Conservation (phyloP, 2,113 vertebrate genomes). For the Eleginops maclovinus region DNA sequence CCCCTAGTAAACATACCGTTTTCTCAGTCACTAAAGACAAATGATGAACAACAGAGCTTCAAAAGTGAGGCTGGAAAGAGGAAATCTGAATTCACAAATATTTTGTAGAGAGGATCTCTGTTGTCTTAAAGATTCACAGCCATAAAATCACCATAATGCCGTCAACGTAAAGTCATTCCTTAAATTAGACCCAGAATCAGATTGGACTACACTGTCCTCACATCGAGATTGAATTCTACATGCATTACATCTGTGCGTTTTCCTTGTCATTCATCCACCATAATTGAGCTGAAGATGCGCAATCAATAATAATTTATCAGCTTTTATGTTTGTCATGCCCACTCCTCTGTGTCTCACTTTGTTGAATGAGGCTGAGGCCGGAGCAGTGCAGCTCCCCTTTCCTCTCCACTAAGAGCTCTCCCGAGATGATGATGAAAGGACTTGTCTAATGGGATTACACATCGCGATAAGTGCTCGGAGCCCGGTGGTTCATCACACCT, state of each 20-base stretch:
- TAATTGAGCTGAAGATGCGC: conserved; percentile 12
- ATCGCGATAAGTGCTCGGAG: conserved; percentile 71
- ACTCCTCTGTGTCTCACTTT: conserved; percentile 23
- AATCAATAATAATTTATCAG: conserved; percentile 37
- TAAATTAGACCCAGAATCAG: conserved; percentile 16
- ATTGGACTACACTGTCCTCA: conserved; percentile 21
- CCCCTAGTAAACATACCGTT: conserved; percentile 14
- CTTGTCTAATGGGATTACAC: conserved; percentile 78
- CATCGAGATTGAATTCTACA: conserved; percentile 4
- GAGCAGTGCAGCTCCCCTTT: conserved; percentile 40
- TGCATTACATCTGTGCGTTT: conserved; percentile 6
- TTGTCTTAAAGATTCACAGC: neutral
- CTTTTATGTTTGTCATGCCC: conserved; percentile 31
- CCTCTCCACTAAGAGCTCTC: conserved; percentile 64
- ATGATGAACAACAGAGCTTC: conserved; percentile 2
- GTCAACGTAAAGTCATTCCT: conserved; percentile 18
- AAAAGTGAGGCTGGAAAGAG: neutral
- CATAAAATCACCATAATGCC: conserved; percentile 12
- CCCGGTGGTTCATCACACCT: conserved; percentile 62
- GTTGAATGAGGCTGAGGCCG: conserved; percentile 34
- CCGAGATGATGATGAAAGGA: conserved; percentile 77
- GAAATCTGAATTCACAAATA: neutral
- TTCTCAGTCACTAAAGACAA: conserved; percentile 20
- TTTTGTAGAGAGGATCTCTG: neutral
- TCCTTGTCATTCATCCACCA: neutral